Evolutionary conservation across 37 sponge, comb jelly and placozoan genomes (phyloP).

Genomic region (Dysidea cf. avara): DNA sequence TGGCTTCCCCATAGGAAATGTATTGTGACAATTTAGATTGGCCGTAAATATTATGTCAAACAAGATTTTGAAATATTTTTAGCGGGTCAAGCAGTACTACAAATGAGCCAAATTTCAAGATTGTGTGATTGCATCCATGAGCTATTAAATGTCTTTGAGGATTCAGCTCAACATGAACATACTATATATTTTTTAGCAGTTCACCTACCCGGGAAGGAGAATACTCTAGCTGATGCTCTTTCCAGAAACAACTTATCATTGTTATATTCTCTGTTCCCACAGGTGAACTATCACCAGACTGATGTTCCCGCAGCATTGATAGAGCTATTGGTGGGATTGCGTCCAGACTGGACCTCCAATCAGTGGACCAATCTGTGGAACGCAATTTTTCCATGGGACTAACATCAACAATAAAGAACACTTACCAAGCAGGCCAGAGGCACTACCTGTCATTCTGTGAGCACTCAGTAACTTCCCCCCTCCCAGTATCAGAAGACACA

Average conservation of each 20-base stretch:
- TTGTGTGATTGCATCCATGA: too few relatives aligned
- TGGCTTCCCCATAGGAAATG: too few relatives aligned
- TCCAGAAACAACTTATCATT: constrained; percentile 25
- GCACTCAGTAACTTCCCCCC: background rate
- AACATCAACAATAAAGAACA: constrained; percentile 26
- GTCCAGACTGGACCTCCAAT: constrained; percentile 27
- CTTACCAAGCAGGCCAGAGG: constrained; percentile 19
- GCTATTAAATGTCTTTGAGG: too few relatives aligned
- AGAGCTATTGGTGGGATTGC: background rate
- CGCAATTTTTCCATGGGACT: background rate
- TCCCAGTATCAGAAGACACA: constrained; percentile 28
- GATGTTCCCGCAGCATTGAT: constrained; percentile 4
- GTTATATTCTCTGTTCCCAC: constrained; percentile 16
- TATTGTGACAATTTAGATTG: too few relatives aligned
- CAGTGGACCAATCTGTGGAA: constrained; percentile 28
- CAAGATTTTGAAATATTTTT: too few relatives aligned
- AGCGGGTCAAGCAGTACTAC: too few relatives aligned
- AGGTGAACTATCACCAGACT: background rate
- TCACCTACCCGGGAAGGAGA: constrained; percentile 30
- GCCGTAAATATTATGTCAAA: too few relatives aligned
- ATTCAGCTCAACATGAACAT: too few relatives aligned
- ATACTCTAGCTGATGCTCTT: constrained; percentile 53
- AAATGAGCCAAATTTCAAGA: too few relatives aligned
- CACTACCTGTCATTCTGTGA: constrained; percentile 36
- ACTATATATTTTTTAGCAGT: too few relatives aligned